A percentile compares a stretch with the other conserved stretches of the same genome.
phyloP scores from a whole-genome alignment of 1,140 invertebrate genomes.

The Diabrotica undecimpunctata region DNA sequence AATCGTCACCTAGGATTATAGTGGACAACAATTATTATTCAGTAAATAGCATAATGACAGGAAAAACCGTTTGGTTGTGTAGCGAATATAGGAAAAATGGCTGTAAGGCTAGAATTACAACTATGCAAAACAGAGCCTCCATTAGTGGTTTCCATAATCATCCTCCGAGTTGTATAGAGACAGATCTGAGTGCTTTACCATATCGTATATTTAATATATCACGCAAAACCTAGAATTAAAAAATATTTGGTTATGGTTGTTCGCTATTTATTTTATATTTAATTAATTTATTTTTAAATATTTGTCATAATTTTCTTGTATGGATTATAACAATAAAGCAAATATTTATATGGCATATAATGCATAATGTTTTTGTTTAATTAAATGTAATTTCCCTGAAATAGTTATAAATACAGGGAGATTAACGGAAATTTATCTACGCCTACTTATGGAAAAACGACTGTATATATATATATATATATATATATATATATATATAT shows the following conservation, averaged over 20 bases:
- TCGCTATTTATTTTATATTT: too few species aligned
- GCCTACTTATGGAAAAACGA: too few species aligned
- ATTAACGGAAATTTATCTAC: too few species aligned
- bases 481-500: too few species aligned
- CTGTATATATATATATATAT: too few species aligned
- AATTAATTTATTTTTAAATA: too few species aligned
- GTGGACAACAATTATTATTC: constrained; percentile 20
- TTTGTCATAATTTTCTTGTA: too few species aligned
- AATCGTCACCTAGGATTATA: constrained; percentile 18
- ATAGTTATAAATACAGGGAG: too few species aligned
- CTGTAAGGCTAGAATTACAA: constrained; percentile 24
- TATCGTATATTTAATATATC: constrained; percentile 5
- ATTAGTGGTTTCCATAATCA: constrained; percentile 24
- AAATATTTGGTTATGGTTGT: background rate
- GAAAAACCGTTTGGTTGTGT: constrained; percentile 28
- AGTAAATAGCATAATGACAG: constrained; percentile 22
- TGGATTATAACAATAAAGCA: too few species aligned
- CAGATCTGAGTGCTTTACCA: constrained; percentile 5
- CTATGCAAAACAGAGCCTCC: constrained; percentile 17
- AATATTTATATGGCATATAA: too few species aligned
- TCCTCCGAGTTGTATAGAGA: constrained; percentile 7
- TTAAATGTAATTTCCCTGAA: too few species aligned
- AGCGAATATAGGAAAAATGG: constrained; percentile 15
- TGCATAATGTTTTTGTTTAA: too few species aligned
- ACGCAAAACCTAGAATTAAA: background rate